Evolutionary conservation across 1,140 invertebrate species (phyloP).

Genomic region (Drosophila tristis): DNA sequence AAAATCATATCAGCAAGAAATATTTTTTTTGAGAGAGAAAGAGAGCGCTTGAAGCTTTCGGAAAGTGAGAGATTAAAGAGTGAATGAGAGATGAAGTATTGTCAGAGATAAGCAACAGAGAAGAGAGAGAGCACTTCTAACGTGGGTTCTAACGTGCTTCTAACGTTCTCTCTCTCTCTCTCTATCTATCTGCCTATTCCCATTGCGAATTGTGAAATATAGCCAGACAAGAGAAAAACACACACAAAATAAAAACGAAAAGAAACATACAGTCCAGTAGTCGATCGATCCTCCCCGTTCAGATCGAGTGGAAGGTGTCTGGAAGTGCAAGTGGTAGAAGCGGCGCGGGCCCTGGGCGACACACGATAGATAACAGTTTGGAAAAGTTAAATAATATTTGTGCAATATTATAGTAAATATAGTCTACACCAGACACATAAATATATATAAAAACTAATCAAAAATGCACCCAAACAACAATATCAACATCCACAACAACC

Average conservation of each 20-base stretch:
- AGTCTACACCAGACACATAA: slow-evolving; percentile 18
- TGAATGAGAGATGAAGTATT: too few species aligned
- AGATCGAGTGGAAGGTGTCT: slow-evolving; percentile 14
- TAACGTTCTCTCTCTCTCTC: slow-evolving; percentile 22
- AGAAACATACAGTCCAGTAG: slow-evolving; percentile 23
- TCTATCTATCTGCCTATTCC: slow-evolving; percentile 6
- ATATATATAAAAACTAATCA: slow-evolving; percentile 8
- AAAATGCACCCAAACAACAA: slow-evolving; percentile 8
- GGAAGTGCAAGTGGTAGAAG: slow-evolving; percentile 3
- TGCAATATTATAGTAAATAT: too few species aligned
- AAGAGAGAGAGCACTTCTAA: too few species aligned
- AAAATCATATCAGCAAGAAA: slow-evolving; percentile 69
- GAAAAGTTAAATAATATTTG: too few species aligned
- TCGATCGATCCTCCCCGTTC: slow-evolving; percentile 1
- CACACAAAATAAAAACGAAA: slow-evolving; percentile 23
- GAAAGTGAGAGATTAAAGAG: slow-evolving; percentile 12
- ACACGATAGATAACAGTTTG: slow-evolving; percentile 22
- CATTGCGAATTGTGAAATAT: slow-evolving; percentile 44
- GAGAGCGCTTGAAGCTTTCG: slow-evolving; percentile 37
- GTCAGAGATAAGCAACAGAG: too few species aligned
- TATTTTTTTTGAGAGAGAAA: slow-evolving; percentile 55
- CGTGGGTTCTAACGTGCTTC: slow-evolving; percentile 1
- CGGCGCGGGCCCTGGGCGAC: slow-evolving; percentile 13
- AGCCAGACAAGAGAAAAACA: slow-evolving; percentile 37
- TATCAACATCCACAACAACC: slow-evolving; percentile 36